Evolutionary conservation across 2,797 vertebrate genomes (phyloP).

Genomic region (Typhlichthys eigenmanni): DNA sequence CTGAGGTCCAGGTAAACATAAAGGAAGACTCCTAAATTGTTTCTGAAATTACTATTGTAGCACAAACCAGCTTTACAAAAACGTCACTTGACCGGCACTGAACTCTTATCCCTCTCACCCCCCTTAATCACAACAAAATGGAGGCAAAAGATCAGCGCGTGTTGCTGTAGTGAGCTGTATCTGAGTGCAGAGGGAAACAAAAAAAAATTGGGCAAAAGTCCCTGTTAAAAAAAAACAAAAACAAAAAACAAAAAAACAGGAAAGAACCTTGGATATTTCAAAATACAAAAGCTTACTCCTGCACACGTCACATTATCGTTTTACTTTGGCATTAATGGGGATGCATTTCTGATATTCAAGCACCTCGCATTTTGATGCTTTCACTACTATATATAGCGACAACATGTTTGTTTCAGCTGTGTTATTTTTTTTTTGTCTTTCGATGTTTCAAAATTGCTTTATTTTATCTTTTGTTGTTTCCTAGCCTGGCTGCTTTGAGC

Average conservation of each 20-base stretch:
- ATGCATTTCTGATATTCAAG: conserved; percentile 7
- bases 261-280: conserved; percentile 43
- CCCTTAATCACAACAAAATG: too few species aligned
- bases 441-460: background rate
- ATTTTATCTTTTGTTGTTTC: conserved; percentile 9
- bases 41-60: too few species aligned
- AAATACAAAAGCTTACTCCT: conserved; percentile 80
- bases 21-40: too few species aligned
- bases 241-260: conserved; percentile 13
- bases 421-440: background rate
- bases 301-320: conserved; percentile 20
- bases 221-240: conserved; percentile 4
- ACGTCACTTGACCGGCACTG: too few species aligned
- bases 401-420: background rate
- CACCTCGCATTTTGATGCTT: too few species aligned
- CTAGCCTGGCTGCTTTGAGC: conserved; percentile 39
- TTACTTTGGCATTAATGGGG: conserved; percentile 10
- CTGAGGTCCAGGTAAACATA: too few species aligned
- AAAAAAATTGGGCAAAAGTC: conserved; percentile 19
- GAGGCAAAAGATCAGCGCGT: too few species aligned
- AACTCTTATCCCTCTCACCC: too few species aligned
- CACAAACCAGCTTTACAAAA: too few species aligned
- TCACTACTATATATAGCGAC: too few species aligned
- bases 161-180: too few species aligned
- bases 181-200: too few species aligned